A percentile compares a stretch with the other conserved stretches of the same genome.
phyloP scores from a whole-genome alignment of 2,113 vertebrate genomes.

The Serilophus lunatus region DNA sequence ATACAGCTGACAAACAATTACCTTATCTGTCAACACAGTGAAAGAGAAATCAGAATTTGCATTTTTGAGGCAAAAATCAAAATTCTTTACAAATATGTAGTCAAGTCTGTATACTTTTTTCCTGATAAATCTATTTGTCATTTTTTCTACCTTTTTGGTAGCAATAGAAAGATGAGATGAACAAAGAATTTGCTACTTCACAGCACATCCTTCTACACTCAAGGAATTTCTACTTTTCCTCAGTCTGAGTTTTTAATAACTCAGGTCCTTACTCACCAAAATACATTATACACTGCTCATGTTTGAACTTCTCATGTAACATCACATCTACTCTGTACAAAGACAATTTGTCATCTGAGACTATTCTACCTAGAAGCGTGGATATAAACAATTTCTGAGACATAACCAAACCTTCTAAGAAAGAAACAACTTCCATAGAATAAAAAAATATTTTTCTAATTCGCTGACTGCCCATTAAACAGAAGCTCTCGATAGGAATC shows the following conservation, averaged over 20 bases:
- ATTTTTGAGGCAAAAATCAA: background rate
- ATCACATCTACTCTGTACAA: background rate
- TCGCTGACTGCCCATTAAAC: background rate
- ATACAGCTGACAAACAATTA: background rate
- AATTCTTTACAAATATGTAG: too few species aligned
- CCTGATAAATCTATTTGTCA: background rate
- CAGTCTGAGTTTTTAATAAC: background rate
- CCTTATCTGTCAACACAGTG: background rate
- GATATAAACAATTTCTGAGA: background rate
- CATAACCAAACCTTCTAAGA: background rate
- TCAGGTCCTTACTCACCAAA: background rate
- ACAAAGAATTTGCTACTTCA: background rate
- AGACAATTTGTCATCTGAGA: background rate
- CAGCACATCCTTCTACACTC: background rate
- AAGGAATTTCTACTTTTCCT: background rate
- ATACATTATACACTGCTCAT: background rate
- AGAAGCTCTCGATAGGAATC: background rate
- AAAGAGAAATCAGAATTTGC: background rate
- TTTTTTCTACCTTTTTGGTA: too few species aligned
- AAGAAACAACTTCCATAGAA: background rate
- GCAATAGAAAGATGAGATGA: background rate
- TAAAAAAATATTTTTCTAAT: background rate
- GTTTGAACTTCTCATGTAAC: background rate
- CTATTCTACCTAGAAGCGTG: background rate
- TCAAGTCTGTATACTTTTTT: background rate